These are phyloP conservation scores for Chamaea fasciata DNA, from an alignment of 2,113 vertebrate species.

Conservation along the genomic window DNA sequence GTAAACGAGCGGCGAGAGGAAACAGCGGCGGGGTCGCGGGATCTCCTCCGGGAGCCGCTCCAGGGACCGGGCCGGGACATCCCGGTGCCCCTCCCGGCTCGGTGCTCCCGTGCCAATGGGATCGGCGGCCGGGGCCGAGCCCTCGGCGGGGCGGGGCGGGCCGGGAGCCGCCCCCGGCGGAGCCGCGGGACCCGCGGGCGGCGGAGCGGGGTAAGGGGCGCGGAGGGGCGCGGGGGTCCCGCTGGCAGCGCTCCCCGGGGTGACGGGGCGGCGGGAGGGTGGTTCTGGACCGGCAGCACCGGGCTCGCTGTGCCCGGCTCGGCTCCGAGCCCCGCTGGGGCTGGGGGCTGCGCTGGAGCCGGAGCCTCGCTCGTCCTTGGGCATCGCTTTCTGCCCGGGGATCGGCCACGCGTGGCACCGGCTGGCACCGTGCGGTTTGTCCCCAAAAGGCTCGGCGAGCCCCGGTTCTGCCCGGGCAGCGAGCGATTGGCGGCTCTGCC, in stretches of 20 bases:
- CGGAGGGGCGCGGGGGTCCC: not conserved
- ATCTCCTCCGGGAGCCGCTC: not conserved
- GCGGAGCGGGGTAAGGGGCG: not conserved
- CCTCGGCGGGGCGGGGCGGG: not conserved
- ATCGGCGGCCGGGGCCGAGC: slow-evolving; percentile 65
- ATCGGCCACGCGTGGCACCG: not conserved
- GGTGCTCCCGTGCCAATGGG: slow-evolving; percentile 45
- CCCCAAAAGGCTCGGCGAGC: not conserved
- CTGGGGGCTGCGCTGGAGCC: not conserved
- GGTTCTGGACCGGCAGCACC: not conserved
- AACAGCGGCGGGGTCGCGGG: fast-evolving
- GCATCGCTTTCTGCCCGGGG: fast-evolving
- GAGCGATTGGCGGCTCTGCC: fast-evolving
- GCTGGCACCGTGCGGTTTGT: fast-evolving
- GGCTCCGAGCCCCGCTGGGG: not conserved
- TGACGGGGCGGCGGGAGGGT: too few species aligned
- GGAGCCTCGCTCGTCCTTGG: not conserved
- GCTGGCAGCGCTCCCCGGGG: not conserved
- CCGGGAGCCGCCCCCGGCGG: slow-evolving; percentile 53
- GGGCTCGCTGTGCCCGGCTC: not conserved
- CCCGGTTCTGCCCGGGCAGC: fast-evolving
- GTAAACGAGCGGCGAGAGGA: fast-evolving
- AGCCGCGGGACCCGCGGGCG: not conserved
- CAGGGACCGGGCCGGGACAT: not conserved
- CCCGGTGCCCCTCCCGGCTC: not conserved